These are phyloP conservation scores for Cephalopachus bancanus DNA, from an alignment of 2,797 vertebrate genomes.

Conservation along the genomic window DNA sequence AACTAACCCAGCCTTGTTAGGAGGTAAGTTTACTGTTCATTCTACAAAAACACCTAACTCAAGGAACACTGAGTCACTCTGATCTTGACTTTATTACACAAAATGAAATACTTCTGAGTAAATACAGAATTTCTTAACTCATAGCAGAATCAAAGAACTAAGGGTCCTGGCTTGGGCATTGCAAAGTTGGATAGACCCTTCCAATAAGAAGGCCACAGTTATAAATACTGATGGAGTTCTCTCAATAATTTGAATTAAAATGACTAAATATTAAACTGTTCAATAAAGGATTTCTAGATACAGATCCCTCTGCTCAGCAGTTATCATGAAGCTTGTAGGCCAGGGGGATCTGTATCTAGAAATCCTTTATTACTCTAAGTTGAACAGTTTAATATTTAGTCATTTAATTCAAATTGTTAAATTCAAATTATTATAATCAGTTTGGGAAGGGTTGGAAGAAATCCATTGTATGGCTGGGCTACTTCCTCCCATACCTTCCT, in stretches of 20 bases:
- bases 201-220: constrained; percentile 20
- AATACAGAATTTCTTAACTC: constrained; percentile 68
- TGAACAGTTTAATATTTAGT: neutral
- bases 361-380: neutral
- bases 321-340: too few relatives aligned
- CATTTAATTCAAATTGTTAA: constrained; percentile 34
- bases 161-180: neutral
- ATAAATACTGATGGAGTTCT: constrained; percentile 35
- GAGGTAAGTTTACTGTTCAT: neutral
- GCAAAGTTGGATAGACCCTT: neutral
- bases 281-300: constrained; percentile 5
- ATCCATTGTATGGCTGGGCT: neutral
- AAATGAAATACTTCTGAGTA: neutral
- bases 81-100: neutral
- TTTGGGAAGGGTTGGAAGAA: neutral
- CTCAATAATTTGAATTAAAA: constrained; percentile 57
- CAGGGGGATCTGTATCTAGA: neutral
- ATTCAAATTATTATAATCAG: neutral
- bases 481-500: neutral
- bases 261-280: neutral
- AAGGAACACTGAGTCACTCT: constrained; percentile 29
- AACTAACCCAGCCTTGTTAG: constrained; percentile 55
- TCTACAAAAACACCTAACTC: constrained; percentile 39
- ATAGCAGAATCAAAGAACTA: constrained; percentile 15
- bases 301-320: neutral